Evolutionary conservation across 23 tunicate species (phyloP).

Genomic region (Corella eumyota): DNA sequence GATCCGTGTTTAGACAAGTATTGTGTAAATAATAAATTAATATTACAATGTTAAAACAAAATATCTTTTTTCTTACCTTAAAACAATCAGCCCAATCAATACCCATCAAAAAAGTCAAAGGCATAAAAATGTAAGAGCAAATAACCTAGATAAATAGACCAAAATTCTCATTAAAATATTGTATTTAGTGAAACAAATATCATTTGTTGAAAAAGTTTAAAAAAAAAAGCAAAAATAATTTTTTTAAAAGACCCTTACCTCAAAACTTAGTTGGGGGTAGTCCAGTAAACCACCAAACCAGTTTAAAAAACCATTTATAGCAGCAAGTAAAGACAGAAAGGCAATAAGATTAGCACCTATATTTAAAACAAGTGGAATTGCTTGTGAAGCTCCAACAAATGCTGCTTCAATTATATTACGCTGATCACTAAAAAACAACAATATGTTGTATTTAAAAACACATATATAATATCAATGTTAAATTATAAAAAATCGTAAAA

Average conservation of each 20-base stretch:
- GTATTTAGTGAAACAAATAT: too few species aligned
- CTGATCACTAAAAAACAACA: slow-evolving; percentile 46
- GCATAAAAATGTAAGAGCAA: slow-evolving; percentile 85
- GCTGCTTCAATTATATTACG: slow-evolving; percentile 86
- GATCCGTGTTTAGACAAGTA: too few species aligned
- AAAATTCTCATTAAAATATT: too few species aligned
- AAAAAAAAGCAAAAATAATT: too few species aligned
- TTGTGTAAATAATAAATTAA: too few species aligned
- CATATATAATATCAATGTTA: not conserved
- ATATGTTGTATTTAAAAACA: not conserved
- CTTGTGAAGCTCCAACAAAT: slow-evolving; percentile 68
- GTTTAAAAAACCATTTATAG: slow-evolving; percentile 61
- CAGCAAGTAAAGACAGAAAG: slow-evolving; percentile 74
- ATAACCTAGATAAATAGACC: slow-evolving; percentile 37
- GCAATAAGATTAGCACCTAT: slow-evolving; percentile 79
- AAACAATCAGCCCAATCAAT: slow-evolving; percentile 83
- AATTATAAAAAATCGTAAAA: too few species aligned
- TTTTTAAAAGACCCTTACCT: slow-evolving; percentile 22
- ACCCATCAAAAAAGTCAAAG: slow-evolving; percentile 85
- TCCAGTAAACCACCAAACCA: slow-evolving; percentile 93
- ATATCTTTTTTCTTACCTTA: slow-evolving; percentile 75
- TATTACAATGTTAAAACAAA: too few species aligned
- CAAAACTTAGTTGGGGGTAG: slow-evolving; percentile 83
- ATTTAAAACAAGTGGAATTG: slow-evolving; percentile 80
- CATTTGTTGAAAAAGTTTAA: too few species aligned